A percentile compares a stretch with the other conserved stretches of the same genome.
Evolutionary conservation across 1,140 invertebrate genomes (phyloP).

Genomic region (Lasioglossum albipes): DNA sequence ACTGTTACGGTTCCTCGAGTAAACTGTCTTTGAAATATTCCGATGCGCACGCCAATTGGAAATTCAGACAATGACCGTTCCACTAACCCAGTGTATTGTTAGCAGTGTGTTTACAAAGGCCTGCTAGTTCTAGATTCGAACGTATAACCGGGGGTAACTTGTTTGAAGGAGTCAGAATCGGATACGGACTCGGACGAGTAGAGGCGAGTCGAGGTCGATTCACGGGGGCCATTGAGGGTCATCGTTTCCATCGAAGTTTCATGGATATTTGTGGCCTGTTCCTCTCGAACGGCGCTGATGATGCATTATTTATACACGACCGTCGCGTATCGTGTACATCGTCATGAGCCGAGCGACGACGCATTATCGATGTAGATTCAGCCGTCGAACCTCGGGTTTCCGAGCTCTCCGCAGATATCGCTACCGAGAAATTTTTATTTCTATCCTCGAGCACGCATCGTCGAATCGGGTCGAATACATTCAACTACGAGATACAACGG

Average conservation of each 20-base stretch:
- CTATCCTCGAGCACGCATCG: constrained; percentile 46
- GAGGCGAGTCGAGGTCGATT: constrained; percentile 28
- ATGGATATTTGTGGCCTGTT: constrained; percentile 65
- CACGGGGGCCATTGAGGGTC: constrained; percentile 61
- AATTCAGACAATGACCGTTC: constrained; percentile 1
- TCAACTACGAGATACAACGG: background rate
- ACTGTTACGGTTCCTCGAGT: background rate
- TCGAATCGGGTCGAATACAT: constrained; percentile 23
- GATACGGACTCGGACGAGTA: too few relatives aligned
- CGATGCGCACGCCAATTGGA: background rate
- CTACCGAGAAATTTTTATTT: constrained; percentile 45
- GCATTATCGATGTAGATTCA: constrained; percentile 57
- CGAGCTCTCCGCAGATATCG: background rate
- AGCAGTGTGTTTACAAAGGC: background rate
- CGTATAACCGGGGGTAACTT: background rate
- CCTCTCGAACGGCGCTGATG: constrained; percentile 51
- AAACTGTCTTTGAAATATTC: background rate
- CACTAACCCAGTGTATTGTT: background rate
- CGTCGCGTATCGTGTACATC: constrained; percentile 42
- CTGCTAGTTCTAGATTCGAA: constrained; percentile 4
- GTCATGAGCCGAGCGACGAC: constrained; percentile 54
- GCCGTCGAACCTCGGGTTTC: constrained; percentile 20
- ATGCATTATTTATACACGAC: constrained; percentile 71
- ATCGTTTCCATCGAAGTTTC: constrained; percentile 66
- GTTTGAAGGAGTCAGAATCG: background rate